These are phyloP conservation scores for Lagorchestes hirsutus DNA, from an alignment of 2,797 vertebrate genomes.

Conservation along the genomic window DNA sequence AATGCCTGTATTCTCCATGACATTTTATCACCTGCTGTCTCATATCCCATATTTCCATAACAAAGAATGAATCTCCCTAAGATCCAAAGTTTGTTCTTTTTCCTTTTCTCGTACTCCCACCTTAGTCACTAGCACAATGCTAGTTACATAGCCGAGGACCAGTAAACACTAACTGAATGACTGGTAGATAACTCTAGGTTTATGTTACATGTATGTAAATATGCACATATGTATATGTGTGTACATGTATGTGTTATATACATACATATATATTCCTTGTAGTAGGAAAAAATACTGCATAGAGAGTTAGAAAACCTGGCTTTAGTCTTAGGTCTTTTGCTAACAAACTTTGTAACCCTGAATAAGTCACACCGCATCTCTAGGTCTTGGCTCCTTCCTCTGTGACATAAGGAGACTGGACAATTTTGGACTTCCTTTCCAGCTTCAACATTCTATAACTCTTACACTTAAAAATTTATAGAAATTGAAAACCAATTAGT, in stretches of 20 bases:
- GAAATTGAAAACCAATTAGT: constrained; percentile 68
- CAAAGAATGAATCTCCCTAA: constrained; percentile 18
- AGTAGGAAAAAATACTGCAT: not conserved
- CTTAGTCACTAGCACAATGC: not conserved
- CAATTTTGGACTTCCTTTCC: not conserved
- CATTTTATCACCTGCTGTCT: not conserved
- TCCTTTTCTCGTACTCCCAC: not conserved
- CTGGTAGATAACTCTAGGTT: constrained; percentile 23
- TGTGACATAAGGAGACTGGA: not conserved
- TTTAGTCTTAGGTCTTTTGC: not conserved
- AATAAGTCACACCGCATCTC: not conserved
- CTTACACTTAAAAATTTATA: constrained; percentile 33
- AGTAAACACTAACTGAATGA: constrained; percentile 64
- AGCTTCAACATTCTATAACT: not conserved
- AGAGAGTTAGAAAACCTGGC: not conserved
- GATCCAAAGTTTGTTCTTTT: constrained; percentile 61
- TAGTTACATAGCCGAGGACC: constrained; percentile 39
- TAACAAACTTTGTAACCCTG: not conserved
- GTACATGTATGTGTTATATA: too few species aligned
- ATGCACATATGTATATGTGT: not conserved
- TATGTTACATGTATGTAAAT: constrained; percentile 21
- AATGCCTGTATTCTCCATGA: not conserved
- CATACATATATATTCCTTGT: not conserved
- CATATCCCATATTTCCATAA: constrained; percentile 27
- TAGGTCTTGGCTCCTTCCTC: not conserved